A percentile compares a stretch with the other conserved stretches of the same genome.
Conservation (phyloP, 2,113 vertebrate species). For the Nannospalax galili region DNA sequence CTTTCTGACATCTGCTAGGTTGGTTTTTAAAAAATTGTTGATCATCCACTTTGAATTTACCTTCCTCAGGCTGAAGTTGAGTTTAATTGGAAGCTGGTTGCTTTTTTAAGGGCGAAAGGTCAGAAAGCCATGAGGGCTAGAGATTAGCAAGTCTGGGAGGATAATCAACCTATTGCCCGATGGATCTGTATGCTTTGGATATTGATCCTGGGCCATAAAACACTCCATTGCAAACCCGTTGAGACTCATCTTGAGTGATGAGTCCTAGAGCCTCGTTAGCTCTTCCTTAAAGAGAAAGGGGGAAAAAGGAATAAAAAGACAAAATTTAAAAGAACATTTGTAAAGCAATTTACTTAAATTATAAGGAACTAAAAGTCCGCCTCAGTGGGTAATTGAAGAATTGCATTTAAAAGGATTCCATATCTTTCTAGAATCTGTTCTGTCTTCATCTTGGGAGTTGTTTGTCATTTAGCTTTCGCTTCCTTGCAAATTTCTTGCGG, state of each 20-base stretch:
- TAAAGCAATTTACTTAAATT: conserved; percentile 72
- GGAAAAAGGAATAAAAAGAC: conserved; percentile 44
- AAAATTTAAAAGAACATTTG: conserved; percentile 68
- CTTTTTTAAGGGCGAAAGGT: background rate
- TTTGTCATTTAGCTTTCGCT: background rate
- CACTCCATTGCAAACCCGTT: background rate
- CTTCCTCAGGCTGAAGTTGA: background rate
- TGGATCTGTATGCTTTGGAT: background rate
- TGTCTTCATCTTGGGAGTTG: conserved; percentile 42
- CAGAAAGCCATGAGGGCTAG: background rate
- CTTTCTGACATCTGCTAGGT: background rate
- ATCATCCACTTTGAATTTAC: background rate
- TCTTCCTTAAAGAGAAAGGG: background rate
- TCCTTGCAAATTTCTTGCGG: background rate
- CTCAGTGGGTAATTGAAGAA: conserved; percentile 76
- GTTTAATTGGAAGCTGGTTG: background rate
- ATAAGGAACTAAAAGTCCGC: conserved; percentile 36
- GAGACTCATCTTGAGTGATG: conserved; percentile 19
- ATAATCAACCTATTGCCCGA: background rate
- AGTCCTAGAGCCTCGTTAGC: conserved; percentile 7
- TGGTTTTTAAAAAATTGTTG: background rate
- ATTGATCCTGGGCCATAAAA: background rate
- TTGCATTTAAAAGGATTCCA: conserved; percentile 70
- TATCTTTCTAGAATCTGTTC: conserved; percentile 67
- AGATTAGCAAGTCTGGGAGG: background rate